Percentiles rank a stretch among this genome's conserved stretches.
Evolutionary conservation across 2,888 invertebrate genomes (phyloP).

Genomic region (Coecobrya sp.): DNA sequence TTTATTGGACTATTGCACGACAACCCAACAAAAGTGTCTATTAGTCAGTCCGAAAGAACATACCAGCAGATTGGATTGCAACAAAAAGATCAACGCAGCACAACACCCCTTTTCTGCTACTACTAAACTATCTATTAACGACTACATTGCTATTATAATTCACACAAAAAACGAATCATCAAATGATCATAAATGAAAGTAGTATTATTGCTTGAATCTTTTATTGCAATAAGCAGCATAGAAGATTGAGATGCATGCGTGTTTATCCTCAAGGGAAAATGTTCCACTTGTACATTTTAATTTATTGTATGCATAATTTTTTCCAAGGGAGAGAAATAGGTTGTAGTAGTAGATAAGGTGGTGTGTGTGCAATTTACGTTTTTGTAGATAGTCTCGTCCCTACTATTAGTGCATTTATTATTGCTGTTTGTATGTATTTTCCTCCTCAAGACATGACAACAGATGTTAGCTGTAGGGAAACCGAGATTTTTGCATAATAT

Average conservation of each 20-base stretch:
- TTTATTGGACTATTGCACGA: slow-evolving; percentile 52
- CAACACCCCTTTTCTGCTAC: not conserved
- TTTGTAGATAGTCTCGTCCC: not conserved
- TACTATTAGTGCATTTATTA: not conserved
- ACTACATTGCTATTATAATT: not conserved
- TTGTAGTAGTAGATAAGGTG: not conserved
- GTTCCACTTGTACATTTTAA: not conserved
- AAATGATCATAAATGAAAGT: slow-evolving; percentile 7
- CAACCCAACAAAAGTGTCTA: too few relatives aligned
- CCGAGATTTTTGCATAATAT: slow-evolving; percentile 77
- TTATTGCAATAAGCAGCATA: slow-evolving; percentile 15
- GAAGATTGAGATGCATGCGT: too few relatives aligned
- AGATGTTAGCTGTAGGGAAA: slow-evolving; percentile 74
- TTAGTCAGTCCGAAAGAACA: not conserved
- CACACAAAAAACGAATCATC: slow-evolving; percentile 16
- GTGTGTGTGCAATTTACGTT: slow-evolving; percentile 39
- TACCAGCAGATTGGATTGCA: not conserved
- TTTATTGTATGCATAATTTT: slow-evolving; percentile 26
- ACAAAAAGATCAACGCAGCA: not conserved
- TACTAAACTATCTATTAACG: slow-evolving; percentile 16
- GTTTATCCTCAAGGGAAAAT: slow-evolving; percentile 57
- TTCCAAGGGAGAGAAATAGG: not conserved
- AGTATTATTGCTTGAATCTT: slow-evolving; percentile 26
- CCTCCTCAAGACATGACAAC: slow-evolving; percentile 60
- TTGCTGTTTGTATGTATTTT: not conserved